Evolutionary conservation across 2,888 invertebrate species (phyloP), one percentile per base, ranked within the genome.

Genomic region (Perizoma affinitatum): DNA sequence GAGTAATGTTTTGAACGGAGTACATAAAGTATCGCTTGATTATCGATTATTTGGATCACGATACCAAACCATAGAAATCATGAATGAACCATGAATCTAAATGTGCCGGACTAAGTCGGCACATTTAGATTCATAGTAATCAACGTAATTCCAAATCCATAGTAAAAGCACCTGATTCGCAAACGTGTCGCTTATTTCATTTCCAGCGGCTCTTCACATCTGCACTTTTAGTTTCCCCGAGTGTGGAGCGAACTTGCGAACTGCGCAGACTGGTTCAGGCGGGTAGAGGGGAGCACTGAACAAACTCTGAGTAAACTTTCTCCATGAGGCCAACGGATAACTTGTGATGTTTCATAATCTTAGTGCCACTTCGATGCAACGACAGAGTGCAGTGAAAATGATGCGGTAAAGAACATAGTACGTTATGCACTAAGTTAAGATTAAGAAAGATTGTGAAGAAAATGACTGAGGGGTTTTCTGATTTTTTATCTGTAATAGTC

Each of bases 291-390:
- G 66, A 71, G 58, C 34, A 35, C 43, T 40, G 62, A 72, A 74
- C 77, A 75, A 81, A 82, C 81, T 76, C 73, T 69, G 72, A 77
- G 71, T 76, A 75, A 86, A 86, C 85, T 84, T 84, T 83, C 85
- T 76, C 79, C 70, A 71, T 74, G 78, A 77, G 83, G 81, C 78
- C 81, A 80, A 72, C 77, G 80, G 69, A 77, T 69, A 79, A 84
- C 84, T 86, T 82, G 74, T 80, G 82, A 83, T 76, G 81, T 79
- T 80, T 82, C 79, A 84, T 84, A 84, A 85, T 84, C 82, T 79
- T 72, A 74, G 71, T 72, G 68, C 73, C 67, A 71, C 70, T 78
- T 72, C 68, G 65, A 70, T 70, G 73, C 69, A 63, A 65, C 68
- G 63, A 36, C 36, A 5, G n/a, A 48, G 38, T 47, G 58, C 58